phyloP scores from a whole-genome alignment of 2,888 invertebrate species.

The Protula sp. region DNA sequence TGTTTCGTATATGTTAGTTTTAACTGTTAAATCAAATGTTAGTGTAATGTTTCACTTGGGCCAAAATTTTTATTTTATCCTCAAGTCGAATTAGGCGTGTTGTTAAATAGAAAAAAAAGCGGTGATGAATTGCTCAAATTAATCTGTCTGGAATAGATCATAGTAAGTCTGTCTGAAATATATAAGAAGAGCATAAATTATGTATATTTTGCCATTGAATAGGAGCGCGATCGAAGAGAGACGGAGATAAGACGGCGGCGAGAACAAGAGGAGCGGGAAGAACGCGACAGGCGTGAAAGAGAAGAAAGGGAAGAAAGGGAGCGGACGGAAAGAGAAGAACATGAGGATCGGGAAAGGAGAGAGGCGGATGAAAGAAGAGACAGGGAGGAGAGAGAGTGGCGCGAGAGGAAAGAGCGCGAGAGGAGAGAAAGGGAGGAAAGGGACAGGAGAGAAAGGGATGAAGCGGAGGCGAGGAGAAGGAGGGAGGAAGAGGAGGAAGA shows the following conservation, averaged over 20 bases:
- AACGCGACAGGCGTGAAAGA: background rate
- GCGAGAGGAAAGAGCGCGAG: slow-evolving; percentile 19
- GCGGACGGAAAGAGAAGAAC: slow-evolving; percentile 23
- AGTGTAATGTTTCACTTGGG: no score
- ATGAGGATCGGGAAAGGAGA: slow-evolving; percentile 3
- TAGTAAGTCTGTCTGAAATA: no score
- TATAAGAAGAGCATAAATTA: no score
- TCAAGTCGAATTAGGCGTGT: no score
- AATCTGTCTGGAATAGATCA: no score
- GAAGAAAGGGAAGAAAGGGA: slow-evolving; percentile 7
- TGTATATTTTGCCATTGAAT: no score
- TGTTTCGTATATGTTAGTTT: no score
- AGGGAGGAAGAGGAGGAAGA: slow-evolving; percentile 10
- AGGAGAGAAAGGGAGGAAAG: slow-evolving; percentile 13
- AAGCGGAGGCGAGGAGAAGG: slow-evolving; percentile 11
- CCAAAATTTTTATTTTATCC: no score
- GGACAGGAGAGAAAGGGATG: slow-evolving; percentile 19
- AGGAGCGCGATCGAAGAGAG: background rate
- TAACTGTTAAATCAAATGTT: no score
- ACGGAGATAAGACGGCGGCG: background rate
- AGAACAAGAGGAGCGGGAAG: slow-evolving; percentile 1
- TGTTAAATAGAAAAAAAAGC: no score
- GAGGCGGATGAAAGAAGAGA: background rate
- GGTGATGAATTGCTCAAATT: no score
- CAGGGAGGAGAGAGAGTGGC: slow-evolving; percentile 2